Percentiles rank a stretch among this genome's conserved stretches.
Evolutionary conservation across 2,888 invertebrate genomes (phyloP).

Genomic region (Lissocephala sabroskyi): DNA sequence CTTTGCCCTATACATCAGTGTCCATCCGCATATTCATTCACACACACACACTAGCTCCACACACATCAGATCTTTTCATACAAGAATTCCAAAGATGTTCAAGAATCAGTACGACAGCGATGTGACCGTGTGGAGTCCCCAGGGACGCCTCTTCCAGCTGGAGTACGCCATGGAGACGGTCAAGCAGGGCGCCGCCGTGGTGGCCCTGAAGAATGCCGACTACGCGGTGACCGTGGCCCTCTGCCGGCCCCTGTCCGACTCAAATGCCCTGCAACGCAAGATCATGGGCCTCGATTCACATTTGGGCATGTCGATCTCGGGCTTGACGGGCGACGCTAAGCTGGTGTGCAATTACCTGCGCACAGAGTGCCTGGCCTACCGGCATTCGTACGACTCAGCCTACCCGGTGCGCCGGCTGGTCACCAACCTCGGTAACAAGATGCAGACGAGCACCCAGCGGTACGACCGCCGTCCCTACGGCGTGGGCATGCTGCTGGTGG

Average conservation of each 20-base stretch:
- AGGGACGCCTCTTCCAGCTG: slow-evolving; percentile 93
- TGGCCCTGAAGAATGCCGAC: slow-evolving; percentile 93
- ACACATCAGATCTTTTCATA: too few relatives aligned
- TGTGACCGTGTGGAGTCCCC: slow-evolving; percentile 99
- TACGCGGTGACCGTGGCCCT: slow-evolving; percentile 95
- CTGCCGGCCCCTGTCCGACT: slow-evolving; percentile 94
- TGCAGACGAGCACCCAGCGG: slow-evolving; percentile 96
- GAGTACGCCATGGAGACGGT: slow-evolving; percentile 99
- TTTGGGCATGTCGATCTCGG: slow-evolving; percentile 96
- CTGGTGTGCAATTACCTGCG: slow-evolving; percentile 94
- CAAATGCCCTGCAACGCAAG: slow-evolving; percentile 98
- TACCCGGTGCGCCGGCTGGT: slow-evolving; percentile 91
- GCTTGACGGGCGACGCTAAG: slow-evolving; percentile 97
- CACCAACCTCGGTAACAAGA: slow-evolving; percentile 90
- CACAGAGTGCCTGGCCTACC: slow-evolving; percentile 94
- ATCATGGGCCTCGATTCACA: slow-evolving; percentile 96
- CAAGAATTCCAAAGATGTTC: slow-evolving; percentile 76
- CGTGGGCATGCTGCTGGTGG: slow-evolving; percentile 95
- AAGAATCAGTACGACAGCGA: slow-evolving; percentile 99
- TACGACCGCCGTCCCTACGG: slow-evolving; percentile 98
- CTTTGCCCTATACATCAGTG: too few relatives aligned
- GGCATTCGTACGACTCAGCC: slow-evolving; percentile 89
- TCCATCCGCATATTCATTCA: too few relatives aligned
- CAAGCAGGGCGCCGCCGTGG: slow-evolving; percentile 78
- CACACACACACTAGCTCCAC: too few relatives aligned